These are phyloP conservation scores for Oncorhynchus masou DNA, from an alignment of 2,113 vertebrate species.

Conservation along the genomic window DNA sequence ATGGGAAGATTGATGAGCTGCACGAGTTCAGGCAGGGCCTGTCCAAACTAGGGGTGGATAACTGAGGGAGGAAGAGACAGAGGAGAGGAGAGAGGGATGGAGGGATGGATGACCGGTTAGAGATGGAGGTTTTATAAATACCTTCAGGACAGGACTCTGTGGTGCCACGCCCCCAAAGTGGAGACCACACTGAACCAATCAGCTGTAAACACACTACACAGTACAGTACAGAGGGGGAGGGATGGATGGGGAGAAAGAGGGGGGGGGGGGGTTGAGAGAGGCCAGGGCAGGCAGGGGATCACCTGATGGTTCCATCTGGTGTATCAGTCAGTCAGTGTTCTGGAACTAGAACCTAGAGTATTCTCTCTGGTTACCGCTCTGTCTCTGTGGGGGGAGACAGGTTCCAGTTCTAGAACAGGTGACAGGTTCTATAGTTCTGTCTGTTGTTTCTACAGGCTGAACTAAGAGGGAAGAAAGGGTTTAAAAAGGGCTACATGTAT, in stretches of 20 bases:
- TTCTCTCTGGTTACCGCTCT: slow-evolving; percentile 60
- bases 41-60: slow-evolving; percentile 87
- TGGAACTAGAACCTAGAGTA: slow-evolving; percentile 60
- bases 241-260: slow-evolving; percentile 30
- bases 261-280: not conserved
- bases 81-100: slow-evolving; percentile 34
- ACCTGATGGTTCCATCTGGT: slow-evolving; percentile 56
- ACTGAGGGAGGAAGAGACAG: slow-evolving; percentile 68
- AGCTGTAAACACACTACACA: slow-evolving; percentile 51
- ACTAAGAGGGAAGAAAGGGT: slow-evolving; percentile 67
- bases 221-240: slow-evolving; percentile 9
- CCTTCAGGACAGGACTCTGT: slow-evolving; percentile 51
- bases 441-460: slow-evolving; percentile 55
- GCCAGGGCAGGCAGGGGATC: slow-evolving; percentile 49
- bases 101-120: slow-evolving; percentile 45
- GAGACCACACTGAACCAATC: slow-evolving; percentile 54
- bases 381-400: slow-evolving; percentile 39
- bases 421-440: slow-evolving; percentile 68
- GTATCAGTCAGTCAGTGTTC: slow-evolving; percentile 62
- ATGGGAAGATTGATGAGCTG: slow-evolving; percentile 94
- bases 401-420: slow-evolving; percentile 66
- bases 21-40: slow-evolving; percentile 92
- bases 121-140: slow-evolving; percentile 40
- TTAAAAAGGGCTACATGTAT: slow-evolving; percentile 79
- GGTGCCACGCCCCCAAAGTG: slow-evolving; percentile 62